Evolutionary conservation across 2,888 invertebrate species (phyloP).

Genomic region (Gari tellinella): DNA sequence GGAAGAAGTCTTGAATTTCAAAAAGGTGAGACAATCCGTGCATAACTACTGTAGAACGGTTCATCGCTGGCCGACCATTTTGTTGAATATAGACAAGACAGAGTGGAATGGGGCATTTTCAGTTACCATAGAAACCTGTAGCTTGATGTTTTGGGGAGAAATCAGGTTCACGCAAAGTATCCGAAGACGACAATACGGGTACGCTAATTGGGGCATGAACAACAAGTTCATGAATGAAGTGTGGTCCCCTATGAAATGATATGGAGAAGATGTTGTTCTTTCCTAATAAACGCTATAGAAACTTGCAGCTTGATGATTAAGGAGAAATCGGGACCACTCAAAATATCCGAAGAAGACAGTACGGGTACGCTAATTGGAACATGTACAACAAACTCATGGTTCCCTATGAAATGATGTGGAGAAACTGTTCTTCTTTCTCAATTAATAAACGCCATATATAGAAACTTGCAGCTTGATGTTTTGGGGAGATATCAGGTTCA

Average conservation of each 20-base stretch:
- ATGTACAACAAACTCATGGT: no score
- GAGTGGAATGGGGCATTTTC: conserved; percentile 32
- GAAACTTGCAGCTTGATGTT: conserved; percentile 35
- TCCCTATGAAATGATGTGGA: no score
- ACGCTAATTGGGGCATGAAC: conserved; percentile 35
- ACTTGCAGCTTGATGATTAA: no score
- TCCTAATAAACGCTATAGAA: no score
- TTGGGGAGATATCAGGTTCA: conserved; percentile 33
- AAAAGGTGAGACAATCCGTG: conserved; percentile 17
- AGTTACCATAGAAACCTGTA: conserved; percentile 22
- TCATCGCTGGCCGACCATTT: neutral
- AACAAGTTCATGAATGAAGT: no score
- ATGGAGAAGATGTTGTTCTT: no score
- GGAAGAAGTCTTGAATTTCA: conserved; percentile 32
- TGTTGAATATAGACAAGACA: conserved; percentile 17
- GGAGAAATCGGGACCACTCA: no score
- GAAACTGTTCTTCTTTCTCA: no score
- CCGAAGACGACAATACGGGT: conserved; percentile 40
- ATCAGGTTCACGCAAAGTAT: conserved; percentile 40
- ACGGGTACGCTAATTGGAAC: no score
- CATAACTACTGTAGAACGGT: conserved; percentile 31
- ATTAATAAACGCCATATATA: no score
- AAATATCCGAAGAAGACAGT: no score
- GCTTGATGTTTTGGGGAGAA: conserved; percentile 29
- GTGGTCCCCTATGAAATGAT: no score